These are phyloP conservation scores for Xerus inauris DNA, from an alignment of 2,113 vertebrate species.

Conservation along the genomic window DNA sequence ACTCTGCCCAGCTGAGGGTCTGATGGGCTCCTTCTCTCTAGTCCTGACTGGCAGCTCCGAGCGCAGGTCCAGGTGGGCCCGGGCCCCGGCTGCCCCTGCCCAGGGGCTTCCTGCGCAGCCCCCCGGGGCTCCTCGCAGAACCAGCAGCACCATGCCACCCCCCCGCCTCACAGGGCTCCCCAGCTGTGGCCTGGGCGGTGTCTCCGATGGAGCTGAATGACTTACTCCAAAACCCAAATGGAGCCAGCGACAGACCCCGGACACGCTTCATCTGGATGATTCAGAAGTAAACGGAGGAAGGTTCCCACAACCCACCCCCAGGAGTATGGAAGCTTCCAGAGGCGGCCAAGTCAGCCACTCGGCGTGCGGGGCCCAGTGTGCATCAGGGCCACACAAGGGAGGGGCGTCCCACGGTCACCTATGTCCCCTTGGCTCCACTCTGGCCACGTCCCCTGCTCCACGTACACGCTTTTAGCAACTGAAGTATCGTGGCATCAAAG, in stretches of 20 bases:
- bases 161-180: too few species aligned
- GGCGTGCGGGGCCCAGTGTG: too few species aligned
- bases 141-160: not conserved
- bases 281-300: fast-evolving
- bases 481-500: constrained; percentile 31
- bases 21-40: not conserved
- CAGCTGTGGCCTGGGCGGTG: too few species aligned
- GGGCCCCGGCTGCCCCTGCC: not conserved
- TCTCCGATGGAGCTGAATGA: too few species aligned
- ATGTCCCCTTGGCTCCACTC: too few species aligned
- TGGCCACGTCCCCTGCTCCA: not conserved
- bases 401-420: too few species aligned
- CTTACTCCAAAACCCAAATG: fast-evolving
- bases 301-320: not conserved
- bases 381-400: too few species aligned
- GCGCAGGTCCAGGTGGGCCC: constrained; percentile 7
- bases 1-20: too few species aligned
- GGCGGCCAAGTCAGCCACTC: too few species aligned
- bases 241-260: not conserved
- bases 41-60: constrained; percentile 76
- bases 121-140: not conserved
- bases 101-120: not conserved
- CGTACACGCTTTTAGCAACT: not conserved
- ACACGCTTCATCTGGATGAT: fast-evolving
- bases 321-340: not conserved